Evolutionary conservation across 2,113 vertebrate genomes (phyloP).

Genomic region (Dipodomys merriami): DNA sequence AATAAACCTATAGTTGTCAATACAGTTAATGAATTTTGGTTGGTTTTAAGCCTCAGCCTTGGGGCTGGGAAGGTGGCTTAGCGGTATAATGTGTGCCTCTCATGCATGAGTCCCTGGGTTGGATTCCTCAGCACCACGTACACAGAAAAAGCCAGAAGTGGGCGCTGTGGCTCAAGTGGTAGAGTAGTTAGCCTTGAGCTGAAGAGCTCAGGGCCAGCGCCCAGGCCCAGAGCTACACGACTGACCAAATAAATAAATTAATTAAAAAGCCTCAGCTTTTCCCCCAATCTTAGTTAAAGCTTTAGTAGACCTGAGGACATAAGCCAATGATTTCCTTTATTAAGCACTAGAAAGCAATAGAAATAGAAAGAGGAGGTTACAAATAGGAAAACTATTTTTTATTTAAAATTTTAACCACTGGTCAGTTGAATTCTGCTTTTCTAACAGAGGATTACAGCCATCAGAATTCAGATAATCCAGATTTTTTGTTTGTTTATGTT

Average conservation of each 20-base stretch:
- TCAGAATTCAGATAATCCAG: not conserved
- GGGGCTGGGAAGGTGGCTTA: too few species aligned
- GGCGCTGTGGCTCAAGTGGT: too few species aligned
- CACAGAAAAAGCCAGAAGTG: too few species aligned
- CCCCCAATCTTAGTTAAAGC: not conserved
- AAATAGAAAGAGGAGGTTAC: not conserved
- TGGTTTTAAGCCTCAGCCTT: not conserved
- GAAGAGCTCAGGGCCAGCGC: too few species aligned
- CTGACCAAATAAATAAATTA: too few species aligned
- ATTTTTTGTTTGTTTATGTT: not conserved
- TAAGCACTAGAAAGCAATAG: not conserved
- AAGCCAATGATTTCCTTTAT: not conserved
- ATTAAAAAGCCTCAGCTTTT: not conserved
- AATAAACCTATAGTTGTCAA: not conserved
- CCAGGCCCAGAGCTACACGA: too few species aligned
- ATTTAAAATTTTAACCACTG: slow-evolving; percentile 13
- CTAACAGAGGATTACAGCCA: not conserved
- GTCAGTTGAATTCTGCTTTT: not conserved
- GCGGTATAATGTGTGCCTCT: too few species aligned
- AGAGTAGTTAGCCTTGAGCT: too few species aligned
- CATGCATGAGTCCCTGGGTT: too few species aligned
- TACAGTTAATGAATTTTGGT: not conserved
- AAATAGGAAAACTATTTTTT: slow-evolving; percentile 33
- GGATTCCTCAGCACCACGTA: too few species aligned
- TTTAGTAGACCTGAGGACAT: not conserved